These are phyloP conservation scores for Trinectes maculatus DNA, from an alignment of 2,113 vertebrate species.

Conservation along the genomic window DNA sequence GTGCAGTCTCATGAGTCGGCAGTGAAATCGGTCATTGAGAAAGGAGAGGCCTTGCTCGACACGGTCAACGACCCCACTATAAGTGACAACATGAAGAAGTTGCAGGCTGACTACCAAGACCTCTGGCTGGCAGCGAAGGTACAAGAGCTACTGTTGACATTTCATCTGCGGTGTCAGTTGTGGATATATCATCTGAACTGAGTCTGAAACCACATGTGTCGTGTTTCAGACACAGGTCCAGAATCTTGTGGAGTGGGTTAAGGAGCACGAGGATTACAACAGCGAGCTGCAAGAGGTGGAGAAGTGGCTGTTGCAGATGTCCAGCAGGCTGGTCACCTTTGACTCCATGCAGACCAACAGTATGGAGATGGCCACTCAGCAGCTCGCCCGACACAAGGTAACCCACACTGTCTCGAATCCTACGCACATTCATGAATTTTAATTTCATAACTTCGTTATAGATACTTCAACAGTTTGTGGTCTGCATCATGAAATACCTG, in stretches of 20 bases:
- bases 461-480: too few relatives aligned
- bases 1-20: conserved; percentile 91
- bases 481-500: background rate
- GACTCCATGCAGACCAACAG: conserved; percentile 88
- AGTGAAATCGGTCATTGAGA: conserved; percentile 89
- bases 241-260: conserved; percentile 87
- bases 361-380: conserved; percentile 92
- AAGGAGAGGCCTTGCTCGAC: conserved; percentile 89
- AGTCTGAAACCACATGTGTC: background rate
- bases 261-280: conserved; percentile 93
- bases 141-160: background rate
- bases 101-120: conserved; percentile 88
- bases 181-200: background rate
- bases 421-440: background rate
- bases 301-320: conserved; percentile 96
- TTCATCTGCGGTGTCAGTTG: background rate
- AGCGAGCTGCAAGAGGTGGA: conserved; percentile 92
- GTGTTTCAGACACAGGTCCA: conserved; percentile 82
- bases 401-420: background rate
- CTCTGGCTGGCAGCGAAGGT: conserved; percentile 86
- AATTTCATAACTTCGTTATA: too few relatives aligned
- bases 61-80: conserved; percentile 83
- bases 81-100: conserved; percentile 84
- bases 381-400: conserved; percentile 96
- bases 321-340: conserved; percentile 88